A percentile compares a stretch with the other conserved stretches of the same genome.
These are phyloP conservation scores for Elephas maximus DNA, from an alignment of 2,113 vertebrate species.

Conservation along the genomic window DNA sequence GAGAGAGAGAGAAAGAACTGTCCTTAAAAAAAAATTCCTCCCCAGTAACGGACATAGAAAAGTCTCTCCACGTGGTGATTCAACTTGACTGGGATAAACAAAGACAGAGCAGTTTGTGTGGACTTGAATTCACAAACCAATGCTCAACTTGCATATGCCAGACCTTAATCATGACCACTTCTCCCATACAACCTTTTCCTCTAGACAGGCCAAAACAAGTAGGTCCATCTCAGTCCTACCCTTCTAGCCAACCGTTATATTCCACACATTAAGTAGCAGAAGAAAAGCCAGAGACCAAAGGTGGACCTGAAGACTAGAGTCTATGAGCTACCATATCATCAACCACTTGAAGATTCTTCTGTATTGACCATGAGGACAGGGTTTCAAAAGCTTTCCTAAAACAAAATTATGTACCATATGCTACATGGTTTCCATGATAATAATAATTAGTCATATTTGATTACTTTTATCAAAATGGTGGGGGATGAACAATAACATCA, in stretches of 20 bases:
- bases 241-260: background rate
- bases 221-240: background rate
- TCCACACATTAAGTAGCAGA: background rate
- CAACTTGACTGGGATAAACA: background rate
- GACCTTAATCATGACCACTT: conserved; percentile 2
- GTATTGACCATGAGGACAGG: background rate
- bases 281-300: background rate
- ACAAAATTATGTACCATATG: conserved; percentile 62
- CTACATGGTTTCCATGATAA: conserved; percentile 45
- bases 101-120: background rate
- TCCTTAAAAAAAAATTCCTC: background rate
- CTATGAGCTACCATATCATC: background rate
- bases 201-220: background rate
- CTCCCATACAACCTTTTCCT: background rate
- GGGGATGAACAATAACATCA: conserved; percentile 71
- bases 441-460: conserved; percentile 70
- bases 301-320: background rate
- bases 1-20: no score
- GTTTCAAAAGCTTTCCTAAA: conserved; percentile 49
- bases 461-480: conserved; percentile 59
- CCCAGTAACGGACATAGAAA: background rate
- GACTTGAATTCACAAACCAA: background rate
- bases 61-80: background rate
- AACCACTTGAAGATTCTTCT: no score
- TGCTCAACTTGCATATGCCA: background rate